Conservation (phyloP, 2,797 vertebrate genomes). For the Acomys russatus region DNA sequence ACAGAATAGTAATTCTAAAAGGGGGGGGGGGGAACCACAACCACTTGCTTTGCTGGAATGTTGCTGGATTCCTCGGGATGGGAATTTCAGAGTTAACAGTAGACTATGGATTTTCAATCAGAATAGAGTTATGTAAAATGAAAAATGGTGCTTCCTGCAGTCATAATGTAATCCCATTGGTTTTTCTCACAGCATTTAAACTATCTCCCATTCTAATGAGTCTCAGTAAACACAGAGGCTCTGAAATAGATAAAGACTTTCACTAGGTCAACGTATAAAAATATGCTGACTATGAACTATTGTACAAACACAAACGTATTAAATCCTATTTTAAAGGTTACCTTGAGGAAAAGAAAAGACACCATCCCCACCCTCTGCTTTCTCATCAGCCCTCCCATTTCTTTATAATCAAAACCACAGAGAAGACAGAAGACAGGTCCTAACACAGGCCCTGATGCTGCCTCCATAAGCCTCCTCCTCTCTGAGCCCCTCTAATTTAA, state of each 20-base stretch:
- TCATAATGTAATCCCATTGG: conserved; percentile 35
- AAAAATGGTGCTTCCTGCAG: conserved; percentile 37
- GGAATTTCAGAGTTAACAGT: conserved; percentile 57
- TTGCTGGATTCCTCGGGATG: not conserved
- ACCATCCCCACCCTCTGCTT: not conserved
- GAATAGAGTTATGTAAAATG: conserved; percentile 55
- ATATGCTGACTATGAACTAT: not conserved
- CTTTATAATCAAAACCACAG: not conserved
- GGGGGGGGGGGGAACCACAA: too few species aligned
- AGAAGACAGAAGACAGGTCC: not conserved
- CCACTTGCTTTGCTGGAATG: conserved; percentile 38
- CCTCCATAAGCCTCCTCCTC: not conserved
- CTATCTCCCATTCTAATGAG: not conserved
- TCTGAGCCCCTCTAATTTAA: not conserved
- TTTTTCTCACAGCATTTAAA: conserved; percentile 45
- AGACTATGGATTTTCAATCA: conserved; percentile 65
- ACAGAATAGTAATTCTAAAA: conserved; percentile 50
- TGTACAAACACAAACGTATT: not conserved
- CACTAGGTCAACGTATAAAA: conserved; percentile 13
- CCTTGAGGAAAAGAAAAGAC: not conserved
- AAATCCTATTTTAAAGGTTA: conserved; percentile 41
- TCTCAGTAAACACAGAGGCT: conserved; percentile 50
- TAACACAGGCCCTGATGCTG: not conserved
- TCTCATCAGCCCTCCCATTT: not conserved
- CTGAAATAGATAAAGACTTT: conserved; percentile 15